Evolutionary conservation across 2,888 invertebrate genomes (phyloP), one percentile per base, ranked within the genome.

Genomic region (Dasysyrphus tricinctus): DNA sequence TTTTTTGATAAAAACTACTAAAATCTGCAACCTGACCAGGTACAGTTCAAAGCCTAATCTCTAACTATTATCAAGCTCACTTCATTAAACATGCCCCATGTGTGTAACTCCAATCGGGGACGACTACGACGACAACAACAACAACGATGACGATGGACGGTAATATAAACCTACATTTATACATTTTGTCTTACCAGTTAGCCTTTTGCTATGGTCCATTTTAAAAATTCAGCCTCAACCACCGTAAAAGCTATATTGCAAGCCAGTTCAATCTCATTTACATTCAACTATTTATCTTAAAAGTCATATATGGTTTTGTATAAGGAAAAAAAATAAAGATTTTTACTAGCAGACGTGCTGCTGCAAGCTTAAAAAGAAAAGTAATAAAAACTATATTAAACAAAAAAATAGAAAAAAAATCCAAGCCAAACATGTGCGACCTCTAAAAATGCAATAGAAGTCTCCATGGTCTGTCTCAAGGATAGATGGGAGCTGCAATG

Each of bases 341-440:
- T 9, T 63, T 44, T 16, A 29, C 42, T 7, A 70, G 32, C 34
- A 29, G 32, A 56, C 70, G 39, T n/a, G 51, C 19, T 19, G 47
- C 49, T 47, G 12, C 11, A 70, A 42, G 29, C 29, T 29, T 54
- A 73, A 57, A 42, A 57, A 19, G 19, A 44, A 47, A 56, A 72
- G 56, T 42, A 47, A 32, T 34, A 14, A 54, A 32, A 65, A 11
- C 12, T 49, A 16, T 47, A 42, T 5, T 14, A n/a, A 69, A n/a
- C n/a, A n/a, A n/a, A n/a, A n/a, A n/a, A n/a, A n/a, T n/a, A n/a
- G n/a, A 77, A 77, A 73, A 73, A 76, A 77, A 81, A 77, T 69
- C 39, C 77, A 74, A 63, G 73, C 80, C 84, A 39, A 77, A 63
- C 85, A 85, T 77, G 80, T 80, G 85, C 85, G 80, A 85, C 85